Evolutionary conservation across 1,140 invertebrate genomes (phyloP).

Genomic region (Drosophila mojavensis): DNA sequence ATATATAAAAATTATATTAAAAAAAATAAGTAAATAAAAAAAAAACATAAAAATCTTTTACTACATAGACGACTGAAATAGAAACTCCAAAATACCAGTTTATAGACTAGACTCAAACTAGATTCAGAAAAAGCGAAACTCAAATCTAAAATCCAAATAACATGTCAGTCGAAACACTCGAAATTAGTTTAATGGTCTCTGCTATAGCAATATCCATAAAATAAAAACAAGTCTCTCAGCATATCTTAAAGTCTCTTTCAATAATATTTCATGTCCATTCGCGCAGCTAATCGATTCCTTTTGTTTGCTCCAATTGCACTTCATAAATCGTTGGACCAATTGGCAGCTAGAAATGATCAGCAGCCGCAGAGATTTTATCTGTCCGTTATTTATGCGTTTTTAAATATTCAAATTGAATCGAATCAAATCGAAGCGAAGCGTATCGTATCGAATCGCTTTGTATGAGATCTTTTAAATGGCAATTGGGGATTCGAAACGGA

Average conservation of each 20-base stretch:
- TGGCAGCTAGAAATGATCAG: slow-evolving; percentile 51
- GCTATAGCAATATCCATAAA: too few species aligned
- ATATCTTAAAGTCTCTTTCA: background rate
- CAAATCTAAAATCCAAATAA: too few species aligned
- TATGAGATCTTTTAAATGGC: slow-evolving; percentile 43
- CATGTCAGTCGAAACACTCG: too few species aligned
- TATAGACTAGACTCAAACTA: too few species aligned
- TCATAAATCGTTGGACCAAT: slow-evolving; percentile 58
- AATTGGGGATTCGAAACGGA: slow-evolving; percentile 57
- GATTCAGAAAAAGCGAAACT: too few species aligned
- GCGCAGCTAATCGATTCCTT: slow-evolving; percentile 38
- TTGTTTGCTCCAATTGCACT: slow-evolving; percentile 28
- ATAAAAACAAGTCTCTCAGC: background rate
- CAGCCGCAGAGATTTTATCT: slow-evolving; percentile 32
- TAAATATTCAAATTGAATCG: slow-evolving; percentile 63
- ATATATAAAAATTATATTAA: too few species aligned
- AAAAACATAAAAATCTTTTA: too few species aligned
- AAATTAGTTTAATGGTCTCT: too few species aligned
- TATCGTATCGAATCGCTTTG: slow-evolving; percentile 6
- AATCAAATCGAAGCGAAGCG: slow-evolving; percentile 34
- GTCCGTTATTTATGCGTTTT: slow-evolving; percentile 69
- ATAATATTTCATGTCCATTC: slow-evolving; percentile 1
- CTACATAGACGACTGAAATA: too few species aligned
- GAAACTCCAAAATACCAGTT: too few species aligned
- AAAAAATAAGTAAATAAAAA: too few species aligned